Base-by-base conservation (phyloP, 2,888 invertebrate species). In the Ichneumoninae sp. region DNA sequence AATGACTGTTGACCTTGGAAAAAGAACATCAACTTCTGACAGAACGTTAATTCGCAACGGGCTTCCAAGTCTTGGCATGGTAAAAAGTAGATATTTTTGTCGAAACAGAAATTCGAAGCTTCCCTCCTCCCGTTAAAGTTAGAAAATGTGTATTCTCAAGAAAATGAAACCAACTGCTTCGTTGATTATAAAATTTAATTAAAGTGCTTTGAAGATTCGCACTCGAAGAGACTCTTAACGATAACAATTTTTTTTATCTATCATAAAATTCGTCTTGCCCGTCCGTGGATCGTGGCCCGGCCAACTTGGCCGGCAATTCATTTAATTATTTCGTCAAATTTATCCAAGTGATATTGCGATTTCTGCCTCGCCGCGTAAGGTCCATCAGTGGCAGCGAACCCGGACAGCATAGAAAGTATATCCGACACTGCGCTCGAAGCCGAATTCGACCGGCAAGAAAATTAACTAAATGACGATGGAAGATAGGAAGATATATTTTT, bases 161-260 rank as follows among this genome's bases (percentile, higher is more conserved):
- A 40, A 40, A 10, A 4, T 30, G 13, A 60, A 5, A 60, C 30
- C 3, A 50, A 60, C 5, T 30, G 10, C 60, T 60, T 30, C 1
- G 26, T 4, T 30, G 30, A 16, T 63, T 16, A 63, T 6, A 8
- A 63, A 63, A n/a, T 30, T n/a, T 30, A 5, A 66, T 66, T 36
- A 33, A 63, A 22, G 68, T 81, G 69, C 75, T 81, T 84, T 81
- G 81, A 81, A 73, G 83, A 77, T 44, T 81, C 81, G 83, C 73
- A 81, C 83, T 40, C 54, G 44, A 63, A 16, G 30, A n/a, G 26
- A 33, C 71, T 26, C 52, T 30, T 19, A 71, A 52, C 52, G 70
- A 66, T 79, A 52, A 75, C 40, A 68, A 75, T n/a, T 47, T 22
- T 69, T 16, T 50, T 4, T 63, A 70, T 70, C 78, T 60, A 44